These are phyloP conservation scores for Drosophila malerkotliana DNA, from an alignment of 1,140 invertebrate genomes.

Conservation along the genomic window DNA sequence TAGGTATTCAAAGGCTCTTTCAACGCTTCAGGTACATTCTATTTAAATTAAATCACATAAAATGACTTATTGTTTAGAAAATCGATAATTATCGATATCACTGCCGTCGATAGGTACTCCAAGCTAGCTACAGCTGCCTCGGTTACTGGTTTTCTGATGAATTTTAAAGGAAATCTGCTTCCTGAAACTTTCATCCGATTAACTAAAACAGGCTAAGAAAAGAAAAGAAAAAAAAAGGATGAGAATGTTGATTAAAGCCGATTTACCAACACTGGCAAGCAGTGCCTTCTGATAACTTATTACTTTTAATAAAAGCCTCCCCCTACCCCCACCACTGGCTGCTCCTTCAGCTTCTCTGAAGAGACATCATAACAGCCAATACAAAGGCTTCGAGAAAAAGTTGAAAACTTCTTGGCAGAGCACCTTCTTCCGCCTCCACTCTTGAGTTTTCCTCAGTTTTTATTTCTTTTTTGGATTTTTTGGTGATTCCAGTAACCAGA, in stretches of 20 bases:
- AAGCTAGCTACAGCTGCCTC: not conserved
- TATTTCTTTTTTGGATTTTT: slow-evolving; percentile 3
- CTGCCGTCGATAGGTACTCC: not conserved
- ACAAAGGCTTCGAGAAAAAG: slow-evolving; percentile 38
- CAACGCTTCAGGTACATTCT: too few species aligned
- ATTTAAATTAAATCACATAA: too few species aligned
- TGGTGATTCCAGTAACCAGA: slow-evolving; percentile 21
- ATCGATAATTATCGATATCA: not conserved
- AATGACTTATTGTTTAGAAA: too few species aligned
- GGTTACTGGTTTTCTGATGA: not conserved
- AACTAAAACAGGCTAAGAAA: not conserved
- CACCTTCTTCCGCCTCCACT: not conserved
- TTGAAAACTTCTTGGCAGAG: slow-evolving; percentile 20
- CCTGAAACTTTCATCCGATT: not conserved
- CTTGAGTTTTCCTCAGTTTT: not conserved
- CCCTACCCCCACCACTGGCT: slow-evolving; percentile 4
- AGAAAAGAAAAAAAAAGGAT: not conserved
- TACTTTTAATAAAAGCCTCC: slow-evolving; percentile 34
- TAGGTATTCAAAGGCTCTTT: too few species aligned
- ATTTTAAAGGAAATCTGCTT: not conserved
- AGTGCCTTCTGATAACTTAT: slow-evolving; percentile 28
- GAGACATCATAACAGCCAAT: slow-evolving; percentile 53
- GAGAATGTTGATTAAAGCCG: slow-evolving; percentile 13
- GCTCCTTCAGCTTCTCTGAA: slow-evolving; percentile 17
- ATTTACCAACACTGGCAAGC: slow-evolving; percentile 20